Conservation (phyloP, 2,888 invertebrate species). For the Nomada hirtipes region DNA sequence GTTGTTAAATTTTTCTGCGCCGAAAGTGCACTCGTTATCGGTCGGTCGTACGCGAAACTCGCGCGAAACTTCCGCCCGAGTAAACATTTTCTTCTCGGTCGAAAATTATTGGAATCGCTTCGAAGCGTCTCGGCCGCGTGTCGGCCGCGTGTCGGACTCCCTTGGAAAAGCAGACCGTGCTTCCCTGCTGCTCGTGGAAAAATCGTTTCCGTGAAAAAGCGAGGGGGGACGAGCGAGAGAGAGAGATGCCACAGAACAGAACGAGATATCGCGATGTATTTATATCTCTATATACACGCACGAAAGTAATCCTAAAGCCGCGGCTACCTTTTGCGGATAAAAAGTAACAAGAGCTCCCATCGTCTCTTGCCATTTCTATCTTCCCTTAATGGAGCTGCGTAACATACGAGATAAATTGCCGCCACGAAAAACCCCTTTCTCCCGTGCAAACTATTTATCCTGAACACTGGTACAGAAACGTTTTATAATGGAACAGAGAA, state of each 20-base stretch:
- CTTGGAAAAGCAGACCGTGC: neutral
- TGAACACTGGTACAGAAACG: conserved; percentile 65
- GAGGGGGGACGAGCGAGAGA: too few relatives aligned
- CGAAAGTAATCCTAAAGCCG: conserved; percentile 57
- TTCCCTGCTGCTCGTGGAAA: neutral
- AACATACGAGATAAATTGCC: conserved; percentile 72
- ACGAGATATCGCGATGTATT: conserved; percentile 26
- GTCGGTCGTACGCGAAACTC: conserved; percentile 3
- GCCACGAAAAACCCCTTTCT: conserved; percentile 65
- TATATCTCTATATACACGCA: conserved; percentile 11
- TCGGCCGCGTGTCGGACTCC: neutral
- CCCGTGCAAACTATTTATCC: conserved; percentile 71
- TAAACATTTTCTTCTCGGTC: too few relatives aligned
- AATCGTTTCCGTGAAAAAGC: too few relatives aligned
- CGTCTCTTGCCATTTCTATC: conserved; percentile 65
- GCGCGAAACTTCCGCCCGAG: neutral
- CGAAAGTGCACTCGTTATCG: conserved; percentile 26
- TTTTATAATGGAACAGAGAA: conserved; percentile 63
- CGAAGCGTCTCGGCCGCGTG: neutral
- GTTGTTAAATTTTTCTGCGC: conserved; percentile 33
- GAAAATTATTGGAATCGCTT: neutral
- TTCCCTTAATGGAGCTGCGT: conserved; percentile 76
- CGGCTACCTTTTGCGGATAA: conserved; percentile 51
- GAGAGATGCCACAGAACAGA: too few relatives aligned
- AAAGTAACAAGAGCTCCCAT: conserved; percentile 32